Evolutionary conservation across 2,888 invertebrate genomes (phyloP), one percentile per base, ranked within the genome.

Genomic region (Nomada lathburiana): DNA sequence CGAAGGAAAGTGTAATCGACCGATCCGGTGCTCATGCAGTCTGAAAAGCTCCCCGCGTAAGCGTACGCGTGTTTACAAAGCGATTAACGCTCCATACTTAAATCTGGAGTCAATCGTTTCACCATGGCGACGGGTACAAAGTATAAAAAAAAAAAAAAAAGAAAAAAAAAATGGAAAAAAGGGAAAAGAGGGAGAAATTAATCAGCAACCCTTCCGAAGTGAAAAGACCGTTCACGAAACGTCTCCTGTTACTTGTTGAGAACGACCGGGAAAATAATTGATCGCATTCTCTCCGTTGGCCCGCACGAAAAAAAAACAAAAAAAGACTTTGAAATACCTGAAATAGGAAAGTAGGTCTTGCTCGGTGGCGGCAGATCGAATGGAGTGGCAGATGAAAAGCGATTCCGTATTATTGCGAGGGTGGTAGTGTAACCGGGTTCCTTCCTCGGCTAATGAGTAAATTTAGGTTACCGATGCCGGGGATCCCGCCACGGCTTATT

Each of bases 1-100:
- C 75, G 67, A 79, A 80, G 84, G 85, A 86, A 87, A 86, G 87
- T 84, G 87, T 86, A 87, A 89, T 88, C 88, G 88, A 88, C 86
- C 89, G 82, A 89, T 89, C 69, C 74, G 85, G 87, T 89, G 88
- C 82, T 89, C 82, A 42, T 81, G 84, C 85, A 76, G 73, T 80
- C 78, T 75, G 64, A 86, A 80, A 85, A 73, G 62, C 71, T 71
- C 69, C 57, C 59, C 83, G 70, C 69, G 73, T 57, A 44, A 57
- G 55, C 63, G 57, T 53, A 70, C 70, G 72, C 77, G 83, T 83
- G 73, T 71, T 75, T 76, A 78, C 77, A 62, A 60, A 72, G 69
- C 73, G 84, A 70, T 69, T 71, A 80, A 77, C 67, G 74, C 65
- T 52, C 26, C 20, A 52, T 7, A 23, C 11, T 11, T 23, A 16